Conservation (phyloP, 2,888 invertebrate species). For the Hirtodrosophila trivittata region DNA sequence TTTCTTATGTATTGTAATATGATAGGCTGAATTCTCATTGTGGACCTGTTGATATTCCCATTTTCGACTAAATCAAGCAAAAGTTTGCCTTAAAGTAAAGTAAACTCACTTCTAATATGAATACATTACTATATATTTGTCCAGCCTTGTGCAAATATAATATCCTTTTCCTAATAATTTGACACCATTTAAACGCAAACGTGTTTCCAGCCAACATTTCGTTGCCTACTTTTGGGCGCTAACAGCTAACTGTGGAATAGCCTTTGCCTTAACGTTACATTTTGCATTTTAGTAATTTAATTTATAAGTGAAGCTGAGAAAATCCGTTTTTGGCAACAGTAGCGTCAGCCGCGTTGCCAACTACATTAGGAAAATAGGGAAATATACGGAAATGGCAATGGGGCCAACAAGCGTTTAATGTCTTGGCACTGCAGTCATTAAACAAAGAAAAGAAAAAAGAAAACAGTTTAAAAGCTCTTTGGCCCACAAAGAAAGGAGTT, state of each 20-base stretch:
- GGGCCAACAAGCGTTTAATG: slow-evolving; percentile 74
- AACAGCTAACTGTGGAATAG: neutral
- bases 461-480: slow-evolving; percentile 60
- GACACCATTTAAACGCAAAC: neutral
- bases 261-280: slow-evolving; percentile 27
- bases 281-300: slow-evolving; percentile 41
- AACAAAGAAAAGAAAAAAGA: slow-evolving; percentile 47
- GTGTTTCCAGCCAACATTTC: slow-evolving; percentile 5
- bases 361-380: slow-evolving; percentile 55
- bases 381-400: slow-evolving; percentile 61
- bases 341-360: slow-evolving; percentile 51
- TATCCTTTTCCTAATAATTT: neutral
- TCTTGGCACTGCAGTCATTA: slow-evolving; percentile 72
- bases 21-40: too few relatives aligned
- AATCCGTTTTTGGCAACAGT: slow-evolving; percentile 47
- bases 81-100: too few relatives aligned
- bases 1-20: too few relatives aligned
- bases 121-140: too few relatives aligned
- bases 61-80: too few relatives aligned
- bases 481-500: slow-evolving; percentile 7
- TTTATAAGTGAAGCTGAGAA: slow-evolving; percentile 20
- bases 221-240: slow-evolving; percentile 32
- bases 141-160: too few relatives aligned
- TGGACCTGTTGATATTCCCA: too few relatives aligned
- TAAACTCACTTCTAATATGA: too few relatives aligned